phyloP scores from a whole-genome alignment of 1,140 invertebrate genomes.

The Aphis craccivora region DNA sequence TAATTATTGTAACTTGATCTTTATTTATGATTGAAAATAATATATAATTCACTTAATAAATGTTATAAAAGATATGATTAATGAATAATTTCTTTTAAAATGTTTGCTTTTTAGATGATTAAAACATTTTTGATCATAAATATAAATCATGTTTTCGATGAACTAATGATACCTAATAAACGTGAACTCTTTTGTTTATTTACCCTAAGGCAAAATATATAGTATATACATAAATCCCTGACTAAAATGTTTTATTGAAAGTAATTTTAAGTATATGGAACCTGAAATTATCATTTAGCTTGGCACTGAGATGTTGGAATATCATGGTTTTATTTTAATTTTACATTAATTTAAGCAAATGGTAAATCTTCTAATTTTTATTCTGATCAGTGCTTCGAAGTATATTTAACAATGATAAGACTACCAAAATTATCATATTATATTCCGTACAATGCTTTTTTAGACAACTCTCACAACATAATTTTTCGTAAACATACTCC shows the following conservation, averaged over 20 bases:
- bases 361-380: neutral
- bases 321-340: neutral
- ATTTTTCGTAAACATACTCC: neutral
- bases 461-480: neutral
- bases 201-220: too few species aligned
- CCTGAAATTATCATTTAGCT: neutral
- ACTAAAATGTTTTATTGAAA: too few species aligned
- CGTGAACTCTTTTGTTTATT: too few species aligned
- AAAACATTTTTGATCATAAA: neutral
- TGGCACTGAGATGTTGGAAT: neutral
- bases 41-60: neutral
- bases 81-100: neutral
- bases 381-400: too few species aligned
- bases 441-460: neutral
- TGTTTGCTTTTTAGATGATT: neutral
- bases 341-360: neutral
- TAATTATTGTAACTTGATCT: neutral
- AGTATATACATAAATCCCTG: too few species aligned
- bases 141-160: neutral
- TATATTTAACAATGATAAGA: too few species aligned
- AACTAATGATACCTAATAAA: too few species aligned
- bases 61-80: neutral
- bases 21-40: neutral
- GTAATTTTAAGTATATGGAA: too few species aligned
- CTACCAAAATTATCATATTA: too few species aligned